Conservation (phyloP, 1,140 invertebrate species). For the Vanessa tameamea region DNA sequence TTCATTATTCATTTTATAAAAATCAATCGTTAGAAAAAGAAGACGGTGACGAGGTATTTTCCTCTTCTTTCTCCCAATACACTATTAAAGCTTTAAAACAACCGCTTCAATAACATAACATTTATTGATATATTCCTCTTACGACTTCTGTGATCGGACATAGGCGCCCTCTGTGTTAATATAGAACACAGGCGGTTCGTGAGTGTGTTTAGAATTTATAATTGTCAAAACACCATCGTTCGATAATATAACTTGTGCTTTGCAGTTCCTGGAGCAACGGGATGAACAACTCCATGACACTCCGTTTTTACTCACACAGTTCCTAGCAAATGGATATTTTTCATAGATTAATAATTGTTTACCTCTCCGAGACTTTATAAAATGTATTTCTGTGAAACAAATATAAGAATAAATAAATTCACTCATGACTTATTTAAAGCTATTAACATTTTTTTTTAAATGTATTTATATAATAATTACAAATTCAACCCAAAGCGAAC, state of each 20-base stretch:
- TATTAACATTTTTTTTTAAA: background rate
- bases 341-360: conserved; percentile 55
- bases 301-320: conserved; percentile 47
- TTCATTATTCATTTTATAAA: background rate
- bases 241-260: conserved; percentile 50
- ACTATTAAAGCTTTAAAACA: background rate
- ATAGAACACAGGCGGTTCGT: conserved; percentile 56
- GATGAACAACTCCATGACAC: conserved; percentile 59
- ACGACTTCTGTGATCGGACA: conserved; percentile 36
- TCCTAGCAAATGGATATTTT: conserved; percentile 56
- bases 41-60: too few species aligned
- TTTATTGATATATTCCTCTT: conserved; percentile 5
- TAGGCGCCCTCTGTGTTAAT: conserved; percentile 54
- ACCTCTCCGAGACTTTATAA: conserved; percentile 63
- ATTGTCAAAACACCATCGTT: conserved; percentile 47
- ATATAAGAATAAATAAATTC: too few species aligned
- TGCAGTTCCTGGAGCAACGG: conserved; percentile 58
- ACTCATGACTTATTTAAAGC: too few species aligned
- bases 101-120: background rate
- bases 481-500: too few species aligned
- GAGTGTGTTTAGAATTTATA: conserved; percentile 49
- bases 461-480: background rate
- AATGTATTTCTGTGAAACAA: conserved; percentile 61
- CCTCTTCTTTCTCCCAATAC: too few species aligned
- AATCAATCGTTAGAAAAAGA: too few species aligned